Percentiles rank a stretch among this genome's conserved stretches.
Evolutionary conservation across 2,113 vertebrate genomes (phyloP).

Genomic region (Chunga burmeisteri): DNA sequence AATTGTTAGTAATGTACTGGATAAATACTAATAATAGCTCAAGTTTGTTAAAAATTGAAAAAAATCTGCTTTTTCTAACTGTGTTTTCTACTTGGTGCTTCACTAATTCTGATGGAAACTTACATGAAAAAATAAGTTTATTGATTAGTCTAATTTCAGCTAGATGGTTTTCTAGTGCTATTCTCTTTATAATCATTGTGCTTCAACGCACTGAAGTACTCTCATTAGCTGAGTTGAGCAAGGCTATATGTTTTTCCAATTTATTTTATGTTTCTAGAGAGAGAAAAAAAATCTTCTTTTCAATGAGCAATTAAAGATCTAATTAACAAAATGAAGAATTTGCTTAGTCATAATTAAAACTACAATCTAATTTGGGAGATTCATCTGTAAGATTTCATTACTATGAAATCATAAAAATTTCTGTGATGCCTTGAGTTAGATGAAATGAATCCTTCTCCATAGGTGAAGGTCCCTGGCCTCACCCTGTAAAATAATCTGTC

Average conservation of each 20-base stretch:
- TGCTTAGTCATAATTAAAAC: slow-evolving; percentile 39
- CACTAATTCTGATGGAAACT: not conserved
- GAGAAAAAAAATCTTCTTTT: not conserved
- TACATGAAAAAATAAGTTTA: not conserved
- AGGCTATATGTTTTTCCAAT: not conserved
- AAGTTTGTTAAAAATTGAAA: not conserved
- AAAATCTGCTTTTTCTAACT: not conserved
- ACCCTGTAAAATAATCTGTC: not conserved
- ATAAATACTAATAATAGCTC: not conserved
- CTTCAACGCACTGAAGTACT: not conserved
- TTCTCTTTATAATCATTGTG: slow-evolving; percentile 10
- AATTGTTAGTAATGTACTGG: not conserved
- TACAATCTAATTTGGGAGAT: not conserved
- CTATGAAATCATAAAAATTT: not conserved
- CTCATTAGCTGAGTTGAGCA: not conserved
- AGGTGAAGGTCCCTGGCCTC: not conserved
- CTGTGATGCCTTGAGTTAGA: not conserved
- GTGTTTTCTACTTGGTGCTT: not conserved
- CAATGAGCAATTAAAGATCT: not conserved
- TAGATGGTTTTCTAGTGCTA: not conserved
- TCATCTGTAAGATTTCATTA: not conserved
- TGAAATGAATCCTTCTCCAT: not conserved
- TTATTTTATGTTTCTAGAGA: slow-evolving; percentile 3
- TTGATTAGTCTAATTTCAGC: slow-evolving; percentile 26
- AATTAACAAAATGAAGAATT: slow-evolving; percentile 23